Percentiles rank a stretch among this genome's conserved stretches.
phyloP scores from a whole-genome alignment of 1,140 invertebrate species.

The Dreissena polymorpha region DNA sequence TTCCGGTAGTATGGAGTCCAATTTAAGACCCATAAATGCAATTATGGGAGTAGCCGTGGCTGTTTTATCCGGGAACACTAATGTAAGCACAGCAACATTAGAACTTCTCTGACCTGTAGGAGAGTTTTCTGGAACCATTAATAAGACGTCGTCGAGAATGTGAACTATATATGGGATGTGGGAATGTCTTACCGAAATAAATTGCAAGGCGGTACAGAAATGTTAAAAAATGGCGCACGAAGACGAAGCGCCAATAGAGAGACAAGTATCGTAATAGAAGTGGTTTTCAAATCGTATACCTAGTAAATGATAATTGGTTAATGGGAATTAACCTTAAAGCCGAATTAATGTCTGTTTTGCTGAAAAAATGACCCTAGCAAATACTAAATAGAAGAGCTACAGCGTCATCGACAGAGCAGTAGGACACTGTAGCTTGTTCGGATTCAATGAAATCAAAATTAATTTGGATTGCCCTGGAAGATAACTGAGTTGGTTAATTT shows the following conservation, averaged over 20 bases:
- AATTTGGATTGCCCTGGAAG: neutral
- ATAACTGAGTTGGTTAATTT: constrained; percentile 12
- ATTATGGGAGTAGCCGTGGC: neutral
- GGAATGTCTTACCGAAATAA: constrained; percentile 40
- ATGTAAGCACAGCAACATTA: constrained; percentile 9
- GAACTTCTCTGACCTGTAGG: constrained; percentile 11
- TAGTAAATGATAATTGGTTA: constrained; percentile 23
- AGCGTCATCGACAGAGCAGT: constrained; percentile 6
- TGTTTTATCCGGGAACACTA: constrained; percentile 15
- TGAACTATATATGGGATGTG: constrained; percentile 18
- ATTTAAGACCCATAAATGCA: constrained; percentile 23
- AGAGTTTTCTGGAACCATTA: constrained; percentile 10
- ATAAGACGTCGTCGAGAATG: constrained; percentile 56
- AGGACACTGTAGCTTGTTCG: neutral
- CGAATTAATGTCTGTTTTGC: constrained; percentile 29
- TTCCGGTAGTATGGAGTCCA: constrained; percentile 11
- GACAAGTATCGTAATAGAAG: constrained; percentile 50
- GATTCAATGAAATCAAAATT: neutral
- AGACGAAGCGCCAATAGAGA: constrained; percentile 54
- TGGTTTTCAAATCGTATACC: constrained; percentile 14
- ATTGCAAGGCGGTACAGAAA: constrained; percentile 46
- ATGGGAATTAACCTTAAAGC: constrained; percentile 36
- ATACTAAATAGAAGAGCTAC: neutral
- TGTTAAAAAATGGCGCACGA: constrained; percentile 55
- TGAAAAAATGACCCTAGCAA: neutral